Evolutionary conservation across 2,113 vertebrate genomes (phyloP), one percentile per base, ranked within the genome.

Genomic region (Tachuris rubrigastra): DNA sequence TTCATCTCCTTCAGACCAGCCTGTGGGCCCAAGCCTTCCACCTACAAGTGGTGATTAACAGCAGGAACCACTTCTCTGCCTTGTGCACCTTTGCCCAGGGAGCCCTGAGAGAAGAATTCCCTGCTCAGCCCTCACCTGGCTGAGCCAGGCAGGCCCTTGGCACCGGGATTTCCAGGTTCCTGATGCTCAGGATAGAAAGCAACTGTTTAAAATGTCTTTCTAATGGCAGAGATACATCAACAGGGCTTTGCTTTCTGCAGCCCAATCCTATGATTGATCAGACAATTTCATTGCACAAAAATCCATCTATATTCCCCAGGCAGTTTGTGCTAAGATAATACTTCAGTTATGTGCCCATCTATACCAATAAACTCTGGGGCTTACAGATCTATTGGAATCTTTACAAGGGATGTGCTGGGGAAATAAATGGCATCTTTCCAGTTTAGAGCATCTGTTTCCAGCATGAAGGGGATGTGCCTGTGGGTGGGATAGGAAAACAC

Each of bases 291-390:
- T 1, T 44, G 89, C 5, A 3, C 76, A 75, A 8, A 85, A 97
- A 63, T 56, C 87, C 74, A 93, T 95, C 92, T 73, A 14, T 80
- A 80, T 85, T 89, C 83, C 76, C 59, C 3, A 27, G 82, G 93
- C 90, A 94, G 80, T 89, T 77, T 59, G 72, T 85, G 84, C 87
- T 92, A 46, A 89, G 90, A 96, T 96, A 91, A 95, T 85, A 12
- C 90, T 30, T 84, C 87, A 84, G 78, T 85, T 82, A 52, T 89
- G 85, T 42, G 90, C 73, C 87, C 69, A 90, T 96, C 94, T 83
- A 74, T 84, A 83, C 79, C 93, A 73, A 92, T 95, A 87, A 96
- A 87, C 80, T 52, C 71, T 22, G 16, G 44, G 62, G 31, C 47
- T 88, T 44, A 75, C 93, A 93, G 71, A 72, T 81, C 91, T 90